Evolutionary conservation across 1,140 invertebrate genomes (phyloP).

Genomic region (Leptinotarsa undecemlineata): DNA sequence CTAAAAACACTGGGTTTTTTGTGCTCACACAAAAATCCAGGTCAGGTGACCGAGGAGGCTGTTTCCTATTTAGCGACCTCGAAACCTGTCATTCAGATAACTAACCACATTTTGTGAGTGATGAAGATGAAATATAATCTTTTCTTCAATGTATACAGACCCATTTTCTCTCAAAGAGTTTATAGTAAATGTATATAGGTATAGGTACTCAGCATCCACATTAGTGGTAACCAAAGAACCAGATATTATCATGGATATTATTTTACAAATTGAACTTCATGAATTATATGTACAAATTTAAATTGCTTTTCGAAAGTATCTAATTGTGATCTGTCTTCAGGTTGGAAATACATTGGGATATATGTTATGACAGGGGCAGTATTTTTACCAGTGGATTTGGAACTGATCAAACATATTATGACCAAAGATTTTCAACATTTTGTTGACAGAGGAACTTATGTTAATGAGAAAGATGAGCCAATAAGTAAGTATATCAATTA

Average conservation of each 20-base stretch:
- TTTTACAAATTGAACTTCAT: neutral
- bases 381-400: conserved; percentile 9
- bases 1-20: no score
- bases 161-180: neutral
- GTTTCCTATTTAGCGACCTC: no score
- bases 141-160: no score
- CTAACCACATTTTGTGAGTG: no score
- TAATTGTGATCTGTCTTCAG: neutral
- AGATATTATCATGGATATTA: neutral
- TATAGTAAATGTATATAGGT: neutral
- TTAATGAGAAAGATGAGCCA: conserved; percentile 41
- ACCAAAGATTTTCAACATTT: conserved; percentile 18
- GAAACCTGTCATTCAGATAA: no score
- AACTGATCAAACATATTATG: conserved; percentile 14
- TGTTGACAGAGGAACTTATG: conserved; percentile 40
- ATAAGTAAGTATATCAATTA: conserved; percentile 37
- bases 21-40: no score
- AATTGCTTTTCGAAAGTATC: neutral
- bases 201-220: neutral
- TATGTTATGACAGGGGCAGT: conserved; percentile 8
- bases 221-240: neutral
- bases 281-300: neutral
- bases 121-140: no score
- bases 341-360: conserved; percentile 14
- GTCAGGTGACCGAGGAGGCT: no score